Percentiles rank a stretch among this genome's conserved stretches.
Conservation (phyloP, 2,113 vertebrate species). For the Rhinopomastus cyanomelas region DNA sequence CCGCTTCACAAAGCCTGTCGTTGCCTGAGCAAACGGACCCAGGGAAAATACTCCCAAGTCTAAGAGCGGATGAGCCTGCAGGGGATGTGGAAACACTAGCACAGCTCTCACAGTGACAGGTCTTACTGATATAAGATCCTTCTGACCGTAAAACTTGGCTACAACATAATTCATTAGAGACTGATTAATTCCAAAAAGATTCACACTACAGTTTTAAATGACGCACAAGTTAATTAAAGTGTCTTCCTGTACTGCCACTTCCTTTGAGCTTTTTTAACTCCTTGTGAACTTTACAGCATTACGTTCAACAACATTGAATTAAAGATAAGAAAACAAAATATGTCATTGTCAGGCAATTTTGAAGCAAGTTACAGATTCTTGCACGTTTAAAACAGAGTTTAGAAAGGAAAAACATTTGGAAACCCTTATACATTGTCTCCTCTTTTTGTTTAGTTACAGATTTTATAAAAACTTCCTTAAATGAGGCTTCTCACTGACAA, state of each 20-base stretch:
- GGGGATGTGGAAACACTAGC: constrained; percentile 5
- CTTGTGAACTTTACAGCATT: not conserved
- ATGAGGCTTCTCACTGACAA: constrained; percentile 1
- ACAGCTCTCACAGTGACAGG: constrained; percentile 8
- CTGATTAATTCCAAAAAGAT: constrained; percentile 67
- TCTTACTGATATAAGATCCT: constrained; percentile 61
- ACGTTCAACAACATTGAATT: not conserved
- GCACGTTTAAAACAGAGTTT: not conserved
- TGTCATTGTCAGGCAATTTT: not conserved
- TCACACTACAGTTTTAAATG: constrained; percentile 52
- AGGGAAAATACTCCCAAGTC: not conserved
- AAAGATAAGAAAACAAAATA: not conserved
- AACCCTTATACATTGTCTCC: not conserved
- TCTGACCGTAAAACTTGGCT: constrained; percentile 35
- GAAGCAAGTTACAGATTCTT: not conserved
- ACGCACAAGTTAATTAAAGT: constrained; percentile 66
- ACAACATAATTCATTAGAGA: constrained; percentile 45
- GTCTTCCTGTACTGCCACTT: constrained; percentile 45
- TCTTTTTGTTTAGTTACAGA: not conserved
- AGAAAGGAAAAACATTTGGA: not conserved
- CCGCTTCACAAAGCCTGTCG: constrained; percentile 57
- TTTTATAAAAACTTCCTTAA: constrained; percentile 27
- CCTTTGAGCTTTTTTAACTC: not conserved
- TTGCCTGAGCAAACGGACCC: constrained; percentile 6
- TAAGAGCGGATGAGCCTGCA: constrained; percentile 17